These are phyloP conservation scores for Pogonognathellus flavescens DNA, from an alignment of 1,140 invertebrate genomes.

Conservation along the genomic window DNA sequence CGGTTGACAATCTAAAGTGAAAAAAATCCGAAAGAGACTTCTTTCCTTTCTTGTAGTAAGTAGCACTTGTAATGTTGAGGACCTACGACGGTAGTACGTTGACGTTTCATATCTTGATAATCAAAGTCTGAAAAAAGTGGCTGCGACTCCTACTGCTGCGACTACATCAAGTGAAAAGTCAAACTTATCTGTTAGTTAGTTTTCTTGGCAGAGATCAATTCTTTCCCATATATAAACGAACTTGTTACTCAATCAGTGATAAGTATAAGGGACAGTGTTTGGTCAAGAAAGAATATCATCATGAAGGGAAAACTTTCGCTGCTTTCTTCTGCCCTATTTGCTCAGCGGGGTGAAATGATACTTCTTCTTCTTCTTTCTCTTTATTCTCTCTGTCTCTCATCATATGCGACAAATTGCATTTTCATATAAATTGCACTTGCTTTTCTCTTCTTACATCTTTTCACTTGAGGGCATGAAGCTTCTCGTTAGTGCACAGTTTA, in stretches of 20 bases:
- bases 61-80: no score
- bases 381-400: conserved; percentile 19
- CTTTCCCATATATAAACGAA: conserved; percentile 43
- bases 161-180: conserved; percentile 50
- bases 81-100: neutral
- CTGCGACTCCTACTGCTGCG: neutral
- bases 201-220: conserved; percentile 50
- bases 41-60: neutral
- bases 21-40: neutral
- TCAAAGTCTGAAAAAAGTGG: conserved; percentile 38
- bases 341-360: conserved; percentile 47
- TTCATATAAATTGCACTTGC: conserved; percentile 42
- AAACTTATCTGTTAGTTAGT: conserved; percentile 49
- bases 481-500: no score
- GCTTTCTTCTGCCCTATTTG: conserved; percentile 46
- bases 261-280: conserved; percentile 46
- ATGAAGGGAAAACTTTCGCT: conserved; percentile 44
- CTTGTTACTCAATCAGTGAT: conserved; percentile 50
- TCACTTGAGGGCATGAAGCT: no score
- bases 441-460: neutral
- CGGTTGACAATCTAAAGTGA: conserved; percentile 10
- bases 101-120: conserved; percentile 30
- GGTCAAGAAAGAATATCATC: conserved; percentile 44
- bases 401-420: conserved; percentile 49
- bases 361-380: conserved; percentile 28